phyloP scores from a whole-genome alignment of 2,888 invertebrate genomes.

The Eristalinus sepulchralis region DNA sequence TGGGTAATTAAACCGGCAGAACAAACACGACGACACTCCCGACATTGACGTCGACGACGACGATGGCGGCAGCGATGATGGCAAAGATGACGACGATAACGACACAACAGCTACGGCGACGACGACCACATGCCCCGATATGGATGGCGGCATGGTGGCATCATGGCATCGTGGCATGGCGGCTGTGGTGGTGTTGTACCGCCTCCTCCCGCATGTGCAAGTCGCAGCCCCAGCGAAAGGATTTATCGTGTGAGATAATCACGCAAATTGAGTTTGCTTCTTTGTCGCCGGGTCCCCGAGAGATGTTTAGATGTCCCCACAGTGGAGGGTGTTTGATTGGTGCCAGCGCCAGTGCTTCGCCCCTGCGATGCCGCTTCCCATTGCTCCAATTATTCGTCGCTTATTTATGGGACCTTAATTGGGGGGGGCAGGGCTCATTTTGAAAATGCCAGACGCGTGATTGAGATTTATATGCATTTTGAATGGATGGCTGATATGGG shows the following conservation, averaged over 20 bases:
- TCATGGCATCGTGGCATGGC: neutral
- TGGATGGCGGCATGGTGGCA: slow-evolving; percentile 6
- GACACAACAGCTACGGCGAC: neutral
- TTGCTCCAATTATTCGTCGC: slow-evolving; percentile 47
- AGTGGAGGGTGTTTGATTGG: slow-evolving; percentile 27
- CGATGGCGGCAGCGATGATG: neutral
- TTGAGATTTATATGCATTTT: slow-evolving; percentile 28
- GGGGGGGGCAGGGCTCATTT: slow-evolving; percentile 43
- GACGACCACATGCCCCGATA: neutral
- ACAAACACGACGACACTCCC: slow-evolving; percentile 22
- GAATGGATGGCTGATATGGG: neutral
- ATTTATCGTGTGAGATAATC: slow-evolving; percentile 62
- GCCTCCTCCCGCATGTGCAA: slow-evolving; percentile 44
- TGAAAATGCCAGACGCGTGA: slow-evolving; percentile 12
- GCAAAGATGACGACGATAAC: slow-evolving; percentile 4
- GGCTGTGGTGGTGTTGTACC: neutral
- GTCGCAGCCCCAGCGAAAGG: slow-evolving; percentile 43
- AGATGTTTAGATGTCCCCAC: slow-evolving; percentile 45
- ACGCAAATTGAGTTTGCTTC: slow-evolving; percentile 43
- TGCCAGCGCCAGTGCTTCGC: neutral
- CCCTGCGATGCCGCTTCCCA: slow-evolving; percentile 29
- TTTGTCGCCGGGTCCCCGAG: neutral
- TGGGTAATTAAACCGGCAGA: slow-evolving; percentile 56
- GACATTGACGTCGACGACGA: neutral
- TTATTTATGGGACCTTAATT: slow-evolving; percentile 59